Conservation (phyloP, 2,888 invertebrate species). For the Eubasilissa splendida region DNA sequence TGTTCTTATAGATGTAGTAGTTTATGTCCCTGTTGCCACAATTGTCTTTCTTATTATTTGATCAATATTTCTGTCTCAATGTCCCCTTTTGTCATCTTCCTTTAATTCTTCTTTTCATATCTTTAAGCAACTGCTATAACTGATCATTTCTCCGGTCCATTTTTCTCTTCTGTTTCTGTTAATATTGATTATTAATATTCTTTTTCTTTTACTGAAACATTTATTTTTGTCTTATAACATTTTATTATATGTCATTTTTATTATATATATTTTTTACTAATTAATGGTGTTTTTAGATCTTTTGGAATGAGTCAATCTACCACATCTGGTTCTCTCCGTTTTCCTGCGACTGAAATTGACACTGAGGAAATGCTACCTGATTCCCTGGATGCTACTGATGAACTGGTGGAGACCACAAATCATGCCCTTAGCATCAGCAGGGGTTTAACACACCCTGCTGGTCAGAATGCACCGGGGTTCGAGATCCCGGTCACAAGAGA, state of each 20-base stretch:
- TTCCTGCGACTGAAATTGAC: conserved; percentile 53
- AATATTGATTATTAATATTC: too few relatives aligned
- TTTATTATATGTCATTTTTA: background rate
- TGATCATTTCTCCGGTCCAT: too few relatives aligned
- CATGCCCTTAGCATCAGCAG: conserved; percentile 61
- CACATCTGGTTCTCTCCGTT: conserved; percentile 51
- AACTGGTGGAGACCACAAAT: conserved; percentile 56
- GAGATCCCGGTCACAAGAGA: conserved; percentile 78
- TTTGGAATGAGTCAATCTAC: conserved; percentile 55
- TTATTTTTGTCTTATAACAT: background rate
- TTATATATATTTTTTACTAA: background rate
- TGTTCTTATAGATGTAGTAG: too few relatives aligned
- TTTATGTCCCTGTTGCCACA: too few relatives aligned
- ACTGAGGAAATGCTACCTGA: conserved; percentile 47
- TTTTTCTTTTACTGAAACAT: too few relatives aligned
- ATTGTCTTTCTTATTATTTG: too few relatives aligned
- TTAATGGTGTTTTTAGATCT: conserved; percentile 47
- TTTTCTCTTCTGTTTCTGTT: too few relatives aligned
- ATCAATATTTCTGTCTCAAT: too few relatives aligned
- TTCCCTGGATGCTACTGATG: conserved; percentile 55
- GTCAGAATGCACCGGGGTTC: conserved; percentile 62
- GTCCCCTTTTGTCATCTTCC: too few relatives aligned
- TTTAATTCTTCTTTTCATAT: too few relatives aligned
- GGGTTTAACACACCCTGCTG: conserved; percentile 58
- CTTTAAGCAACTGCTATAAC: too few relatives aligned